Conservation (phyloP, 2,888 invertebrate species). For the Julus scanicus region DNA sequence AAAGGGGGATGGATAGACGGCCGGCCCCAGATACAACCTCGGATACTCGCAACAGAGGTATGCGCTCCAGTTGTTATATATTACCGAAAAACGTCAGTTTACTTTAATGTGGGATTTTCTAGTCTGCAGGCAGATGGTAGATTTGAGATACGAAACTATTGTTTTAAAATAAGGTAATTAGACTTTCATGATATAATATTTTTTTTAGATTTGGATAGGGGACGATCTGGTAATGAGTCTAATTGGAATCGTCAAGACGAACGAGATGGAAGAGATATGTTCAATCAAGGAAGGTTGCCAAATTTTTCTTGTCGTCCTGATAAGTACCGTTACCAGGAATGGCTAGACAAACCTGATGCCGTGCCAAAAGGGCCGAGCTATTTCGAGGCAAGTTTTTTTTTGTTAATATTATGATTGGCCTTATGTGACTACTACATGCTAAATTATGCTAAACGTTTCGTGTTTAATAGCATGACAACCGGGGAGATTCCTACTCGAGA, state of each 20-base stretch:
- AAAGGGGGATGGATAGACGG: constrained; percentile 48
- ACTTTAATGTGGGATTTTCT: no score
- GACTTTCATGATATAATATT: no score
- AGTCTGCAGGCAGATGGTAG: no score
- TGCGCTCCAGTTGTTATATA: background rate
- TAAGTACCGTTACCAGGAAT: constrained; percentile 62
- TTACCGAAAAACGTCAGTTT: background rate
- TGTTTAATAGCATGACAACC: constrained; percentile 48
- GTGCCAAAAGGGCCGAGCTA: constrained; percentile 63
- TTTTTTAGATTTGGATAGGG: background rate
- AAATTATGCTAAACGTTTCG: background rate
- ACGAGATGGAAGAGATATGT: constrained; percentile 45
- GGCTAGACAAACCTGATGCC: constrained; percentile 63
- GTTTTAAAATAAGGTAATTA: no score
- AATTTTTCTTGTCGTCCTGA: constrained; percentile 61
- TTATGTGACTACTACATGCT: background rate
- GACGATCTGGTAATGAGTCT: constrained; percentile 14
- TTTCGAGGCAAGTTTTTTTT: constrained; percentile 61
- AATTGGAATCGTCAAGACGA: constrained; percentile 39
- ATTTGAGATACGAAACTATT: no score
- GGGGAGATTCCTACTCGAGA: constrained; percentile 24
- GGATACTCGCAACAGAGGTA: constrained; percentile 50
- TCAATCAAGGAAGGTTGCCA: constrained; percentile 55
- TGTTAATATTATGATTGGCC: background rate
- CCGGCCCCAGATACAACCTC: background rate